phyloP scores from a whole-genome alignment of 2,888 invertebrate species.

The Drosophila yooni region DNA sequence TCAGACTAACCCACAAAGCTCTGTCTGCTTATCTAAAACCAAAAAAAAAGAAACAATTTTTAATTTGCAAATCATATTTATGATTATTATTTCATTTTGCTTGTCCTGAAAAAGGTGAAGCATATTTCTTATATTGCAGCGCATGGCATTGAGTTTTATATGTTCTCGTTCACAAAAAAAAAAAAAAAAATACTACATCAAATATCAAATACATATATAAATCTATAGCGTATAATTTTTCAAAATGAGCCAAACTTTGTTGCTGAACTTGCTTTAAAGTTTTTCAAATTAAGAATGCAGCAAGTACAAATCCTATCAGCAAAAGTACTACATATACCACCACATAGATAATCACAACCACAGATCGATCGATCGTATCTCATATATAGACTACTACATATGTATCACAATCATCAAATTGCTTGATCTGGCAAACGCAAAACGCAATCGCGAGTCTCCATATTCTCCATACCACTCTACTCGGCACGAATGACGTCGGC shows the following conservation, averaged over 20 bases:
- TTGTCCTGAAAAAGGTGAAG: slow-evolving; percentile 53
- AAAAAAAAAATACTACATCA: slow-evolving; percentile 31
- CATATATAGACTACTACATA: slow-evolving; percentile 28
- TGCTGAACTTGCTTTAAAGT: slow-evolving; percentile 56
- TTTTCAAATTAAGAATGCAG: slow-evolving; percentile 44
- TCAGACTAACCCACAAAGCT: slow-evolving; percentile 62
- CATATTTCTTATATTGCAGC: slow-evolving; percentile 73
- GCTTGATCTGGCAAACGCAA: slow-evolving; percentile 66
- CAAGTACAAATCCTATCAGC: slow-evolving; percentile 49
- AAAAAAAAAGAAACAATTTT: slow-evolving; percentile 27
- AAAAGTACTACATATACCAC: slow-evolving; percentile 44
- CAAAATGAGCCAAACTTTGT: slow-evolving; percentile 45
- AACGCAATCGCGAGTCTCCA: slow-evolving; percentile 72
- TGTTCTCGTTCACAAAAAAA: slow-evolving; percentile 62
- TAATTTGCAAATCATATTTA: slow-evolving; percentile 68
- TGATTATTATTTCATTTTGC: slow-evolving; percentile 59
- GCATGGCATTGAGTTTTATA: slow-evolving; percentile 81
- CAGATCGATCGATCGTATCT: slow-evolving; percentile 40
- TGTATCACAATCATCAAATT: slow-evolving; percentile 45
- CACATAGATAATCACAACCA: slow-evolving; percentile 28
- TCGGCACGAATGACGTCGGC: slow-evolving; percentile 85
- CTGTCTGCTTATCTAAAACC: slow-evolving; percentile 38
- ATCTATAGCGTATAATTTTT: slow-evolving; percentile 48
- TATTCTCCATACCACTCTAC: slow-evolving; percentile 63
- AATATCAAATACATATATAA: slow-evolving; percentile 19